phyloP scores from a whole-genome alignment of 2,797 vertebrate species.

The Thunnus albacares region DNA sequence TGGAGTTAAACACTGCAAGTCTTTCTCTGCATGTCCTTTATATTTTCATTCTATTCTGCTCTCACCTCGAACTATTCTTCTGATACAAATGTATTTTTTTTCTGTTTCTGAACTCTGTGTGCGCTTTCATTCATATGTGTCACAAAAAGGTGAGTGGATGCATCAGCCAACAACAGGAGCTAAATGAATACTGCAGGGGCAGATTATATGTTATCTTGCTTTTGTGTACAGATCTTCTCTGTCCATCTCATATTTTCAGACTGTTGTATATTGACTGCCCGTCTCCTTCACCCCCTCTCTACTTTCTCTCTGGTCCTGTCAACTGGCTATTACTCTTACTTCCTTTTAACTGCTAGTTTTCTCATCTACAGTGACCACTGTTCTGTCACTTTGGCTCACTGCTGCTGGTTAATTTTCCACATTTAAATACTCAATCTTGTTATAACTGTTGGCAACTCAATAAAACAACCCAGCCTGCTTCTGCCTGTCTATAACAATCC shows the following conservation, averaged over 20 bases:
- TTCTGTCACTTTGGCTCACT: constrained; percentile 6
- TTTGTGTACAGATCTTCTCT: constrained; percentile 1
- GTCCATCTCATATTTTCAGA: constrained; percentile 25
- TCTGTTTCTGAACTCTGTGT: constrained; percentile 2
- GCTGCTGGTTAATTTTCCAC: constrained; percentile 7
- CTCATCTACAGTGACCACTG: neutral
- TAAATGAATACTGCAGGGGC: constrained; percentile 13
- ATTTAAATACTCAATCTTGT: constrained; percentile 24
- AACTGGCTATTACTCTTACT: constrained; percentile 1
- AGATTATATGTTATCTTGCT: constrained; percentile 17
- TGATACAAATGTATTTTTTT: neutral
- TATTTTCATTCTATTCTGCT: neutral
- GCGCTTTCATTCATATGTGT: neutral
- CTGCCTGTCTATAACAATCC: constrained; percentile 8
- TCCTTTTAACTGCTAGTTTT: constrained; percentile 13
- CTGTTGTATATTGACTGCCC: neutral
- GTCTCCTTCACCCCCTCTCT: neutral
- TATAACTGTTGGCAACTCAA: constrained; percentile 27
- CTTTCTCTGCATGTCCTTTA: constrained; percentile 10
- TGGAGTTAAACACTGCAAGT: neutral
- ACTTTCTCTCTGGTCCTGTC: constrained; percentile 5
- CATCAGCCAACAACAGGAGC: constrained; percentile 7
- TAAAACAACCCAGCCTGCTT: neutral
- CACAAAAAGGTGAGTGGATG: neutral
- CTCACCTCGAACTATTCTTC: neutral